These are phyloP conservation scores for Lophius piscatorius DNA, from an alignment of 2,113 vertebrate species.

Conservation along the genomic window DNA sequence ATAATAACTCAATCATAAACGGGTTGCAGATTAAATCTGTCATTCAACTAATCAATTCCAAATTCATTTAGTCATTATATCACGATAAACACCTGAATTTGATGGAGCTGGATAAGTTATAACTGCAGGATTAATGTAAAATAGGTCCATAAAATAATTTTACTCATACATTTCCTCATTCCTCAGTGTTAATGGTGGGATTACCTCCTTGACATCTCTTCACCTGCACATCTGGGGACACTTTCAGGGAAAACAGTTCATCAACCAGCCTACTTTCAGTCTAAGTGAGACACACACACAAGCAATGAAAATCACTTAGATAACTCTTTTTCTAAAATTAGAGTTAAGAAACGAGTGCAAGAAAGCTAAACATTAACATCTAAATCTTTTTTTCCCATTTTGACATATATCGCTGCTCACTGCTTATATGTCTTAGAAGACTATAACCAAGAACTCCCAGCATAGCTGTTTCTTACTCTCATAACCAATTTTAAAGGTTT, in stretches of 20 bases:
- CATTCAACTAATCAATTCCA: no score
- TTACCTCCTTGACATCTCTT: neutral
- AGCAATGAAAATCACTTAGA: neutral
- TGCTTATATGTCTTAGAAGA: neutral
- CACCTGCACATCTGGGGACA: constrained; percentile 27
- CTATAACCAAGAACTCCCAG: no score
- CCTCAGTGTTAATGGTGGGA: neutral
- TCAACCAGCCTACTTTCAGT: constrained; percentile 24
- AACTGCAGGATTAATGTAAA: neutral
- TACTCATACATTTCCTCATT: neutral
- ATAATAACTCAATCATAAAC: no score
- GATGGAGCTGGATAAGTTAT: neutral
- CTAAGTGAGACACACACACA: constrained; percentile 20
- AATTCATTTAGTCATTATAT: neutral
- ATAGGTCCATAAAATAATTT: neutral
- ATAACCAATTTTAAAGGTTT: neutral
- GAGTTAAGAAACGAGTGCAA: neutral
- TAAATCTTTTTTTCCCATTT: neutral
- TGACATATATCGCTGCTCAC: neutral
- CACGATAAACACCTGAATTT: no score
- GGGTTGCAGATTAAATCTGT: no score
- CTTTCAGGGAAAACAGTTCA: neutral
- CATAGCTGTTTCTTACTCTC: neutral
- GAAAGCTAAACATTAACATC: constrained; percentile 28
- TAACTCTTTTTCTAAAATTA: constrained; percentile 17